phyloP scores from a whole-genome alignment of 2,113 vertebrate species.

The Tachysurus fulvidraco region DNA sequence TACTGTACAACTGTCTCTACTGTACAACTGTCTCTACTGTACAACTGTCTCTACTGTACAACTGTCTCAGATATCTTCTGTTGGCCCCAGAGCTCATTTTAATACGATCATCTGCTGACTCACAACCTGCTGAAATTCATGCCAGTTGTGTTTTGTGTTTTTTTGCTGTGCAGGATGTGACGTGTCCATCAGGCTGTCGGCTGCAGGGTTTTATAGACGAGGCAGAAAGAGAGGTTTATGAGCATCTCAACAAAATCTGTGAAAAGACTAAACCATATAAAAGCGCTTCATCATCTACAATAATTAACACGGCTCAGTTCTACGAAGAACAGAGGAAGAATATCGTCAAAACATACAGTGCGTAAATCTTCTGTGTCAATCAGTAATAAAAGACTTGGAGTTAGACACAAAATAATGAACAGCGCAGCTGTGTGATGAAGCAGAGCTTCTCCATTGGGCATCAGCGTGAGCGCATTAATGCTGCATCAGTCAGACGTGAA shows the following conservation, averaged over 20 bases:
- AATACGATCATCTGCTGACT: neutral
- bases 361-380: constrained; percentile 4
- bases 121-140: neutral
- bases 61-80: neutral
- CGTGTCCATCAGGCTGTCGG: constrained; percentile 73
- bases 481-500: neutral
- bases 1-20: no score
- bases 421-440: neutral
- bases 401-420: neutral
- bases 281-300: constrained; percentile 39
- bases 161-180: constrained; percentile 52
- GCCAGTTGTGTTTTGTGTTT: neutral
- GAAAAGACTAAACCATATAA: constrained; percentile 15
- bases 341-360: constrained; percentile 62
- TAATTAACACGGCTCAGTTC: constrained; percentile 52
- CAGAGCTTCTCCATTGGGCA: neutral
- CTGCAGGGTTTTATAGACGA: constrained; percentile 67
- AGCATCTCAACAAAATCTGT: constrained; percentile 60
- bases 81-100: neutral
- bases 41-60: no score
- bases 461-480: neutral
- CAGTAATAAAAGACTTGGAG: neutral
- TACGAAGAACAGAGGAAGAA: constrained; percentile 57
- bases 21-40: no score
- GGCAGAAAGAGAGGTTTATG: constrained; percentile 46